Evolutionary conservation across 2,797 vertebrate species (phyloP).

Genomic region (Huso huso): DNA sequence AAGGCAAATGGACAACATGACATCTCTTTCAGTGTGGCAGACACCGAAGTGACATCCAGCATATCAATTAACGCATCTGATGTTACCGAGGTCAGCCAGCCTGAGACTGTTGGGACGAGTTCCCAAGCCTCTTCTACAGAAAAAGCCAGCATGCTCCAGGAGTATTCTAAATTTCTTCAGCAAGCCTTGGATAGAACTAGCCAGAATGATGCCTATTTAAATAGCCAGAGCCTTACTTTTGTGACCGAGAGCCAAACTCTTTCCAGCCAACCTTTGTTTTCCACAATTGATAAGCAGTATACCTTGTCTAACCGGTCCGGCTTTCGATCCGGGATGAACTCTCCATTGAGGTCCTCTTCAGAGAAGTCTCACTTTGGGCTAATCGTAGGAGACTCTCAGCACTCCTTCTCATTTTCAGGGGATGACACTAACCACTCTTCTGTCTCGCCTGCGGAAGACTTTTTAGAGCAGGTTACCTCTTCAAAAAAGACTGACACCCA

Average conservation of each 20-base stretch:
- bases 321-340: constrained; percentile 86
- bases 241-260: constrained; percentile 87
- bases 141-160: constrained; percentile 96
- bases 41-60: constrained; percentile 93
- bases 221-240: constrained; percentile 91
- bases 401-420: constrained; percentile 93
- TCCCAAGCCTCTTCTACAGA: constrained; percentile 77
- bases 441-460: constrained; percentile 88
- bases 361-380: constrained; percentile 97
- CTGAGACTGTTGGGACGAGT: constrained; percentile 71
- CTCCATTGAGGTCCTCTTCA: constrained; percentile 84
- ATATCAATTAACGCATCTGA: constrained; percentile 95
- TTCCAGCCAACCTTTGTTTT: constrained; percentile 84
- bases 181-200: constrained; percentile 98
- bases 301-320: constrained; percentile 75
- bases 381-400: constrained; percentile 90
- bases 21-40: constrained; percentile 88
- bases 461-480: constrained; percentile 92
- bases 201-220: constrained; percentile 98
- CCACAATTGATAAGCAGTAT: constrained; percentile 87
- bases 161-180: constrained; percentile 97
- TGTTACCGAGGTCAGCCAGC: constrained; percentile 76
- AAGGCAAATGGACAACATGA: constrained; percentile 95
- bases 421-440: constrained; percentile 87
- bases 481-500: constrained; percentile 91